These are phyloP conservation scores for Cerceris rybyensis DNA, from an alignment of 2,888 invertebrate species.

Conservation along the genomic window DNA sequence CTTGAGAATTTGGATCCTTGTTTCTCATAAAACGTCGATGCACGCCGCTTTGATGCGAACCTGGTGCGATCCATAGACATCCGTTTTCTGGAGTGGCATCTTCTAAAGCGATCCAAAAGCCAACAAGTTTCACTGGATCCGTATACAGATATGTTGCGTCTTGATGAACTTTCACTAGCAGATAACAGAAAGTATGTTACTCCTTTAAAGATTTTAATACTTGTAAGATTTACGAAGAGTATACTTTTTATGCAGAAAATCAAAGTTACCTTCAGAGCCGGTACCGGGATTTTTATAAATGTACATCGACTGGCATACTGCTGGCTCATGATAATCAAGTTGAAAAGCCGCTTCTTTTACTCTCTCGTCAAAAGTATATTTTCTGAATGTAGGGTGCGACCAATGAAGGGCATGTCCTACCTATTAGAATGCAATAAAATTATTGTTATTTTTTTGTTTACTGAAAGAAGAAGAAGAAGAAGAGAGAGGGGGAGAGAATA, in stretches of 20 bases:
- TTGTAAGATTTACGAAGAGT: background rate
- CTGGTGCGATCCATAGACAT: slow-evolving; percentile 95
- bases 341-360: slow-evolving; percentile 90
- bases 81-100: slow-evolving; percentile 97
- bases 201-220: slow-evolving; percentile 9
- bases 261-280: slow-evolving; percentile 91
- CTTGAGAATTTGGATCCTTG: slow-evolving; percentile 85
- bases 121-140: slow-evolving; percentile 90
- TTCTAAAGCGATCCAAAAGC: slow-evolving; percentile 98
- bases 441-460: background rate
- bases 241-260: background rate
- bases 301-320: slow-evolving; percentile 97
- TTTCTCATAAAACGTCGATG: slow-evolving; percentile 89
- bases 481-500: background rate
- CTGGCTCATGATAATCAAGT: slow-evolving; percentile 90
- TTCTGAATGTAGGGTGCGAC: slow-evolving; percentile 90
- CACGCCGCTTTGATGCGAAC: slow-evolving; percentile 94
- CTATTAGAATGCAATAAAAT: slow-evolving; percentile 63
- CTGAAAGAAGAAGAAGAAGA: background rate
- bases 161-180: slow-evolving; percentile 89
- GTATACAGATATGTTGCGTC: slow-evolving; percentile 95
- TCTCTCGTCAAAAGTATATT: slow-evolving; percentile 91
- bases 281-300: slow-evolving; percentile 97
- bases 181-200: background rate
- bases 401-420: slow-evolving; percentile 95